Conservation (phyloP, 1,140 invertebrate species). For the Dendrolimus punctatus region DNA sequence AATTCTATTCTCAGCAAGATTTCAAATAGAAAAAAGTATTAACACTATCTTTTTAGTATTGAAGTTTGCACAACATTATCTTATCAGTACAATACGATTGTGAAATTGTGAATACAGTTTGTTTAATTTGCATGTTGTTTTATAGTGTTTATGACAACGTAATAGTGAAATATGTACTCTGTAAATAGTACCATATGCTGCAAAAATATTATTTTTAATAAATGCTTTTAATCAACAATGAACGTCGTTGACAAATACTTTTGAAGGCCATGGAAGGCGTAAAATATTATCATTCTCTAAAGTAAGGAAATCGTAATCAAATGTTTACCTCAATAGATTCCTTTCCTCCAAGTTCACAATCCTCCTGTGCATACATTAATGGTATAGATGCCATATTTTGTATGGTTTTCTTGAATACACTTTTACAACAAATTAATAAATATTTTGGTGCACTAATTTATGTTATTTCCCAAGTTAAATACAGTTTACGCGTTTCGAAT, state of each 20-base stretch:
- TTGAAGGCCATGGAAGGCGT: not conserved
- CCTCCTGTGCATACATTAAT: constrained; percentile 73
- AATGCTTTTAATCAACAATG: no score
- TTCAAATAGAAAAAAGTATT: no score
- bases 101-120: no score
- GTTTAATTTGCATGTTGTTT: no score
- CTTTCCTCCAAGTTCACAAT: constrained; percentile 75
- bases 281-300: not conserved
- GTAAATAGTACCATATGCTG: no score
- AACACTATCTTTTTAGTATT: no score
- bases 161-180: no score
- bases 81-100: not conserved
- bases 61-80: no score
- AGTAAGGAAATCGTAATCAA: not conserved
- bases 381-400: constrained; percentile 60
- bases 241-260: not conserved
- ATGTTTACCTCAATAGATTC: constrained; percentile 64
- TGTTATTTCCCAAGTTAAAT: constrained; percentile 10
- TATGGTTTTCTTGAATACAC: constrained; percentile 3
- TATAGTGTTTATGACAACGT: no score
- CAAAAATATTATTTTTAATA: no score
- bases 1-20: no score
- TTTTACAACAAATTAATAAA: constrained; percentile 1
- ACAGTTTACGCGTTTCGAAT: constrained; percentile 13
- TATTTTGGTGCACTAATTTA: not conserved